A percentile compares a stretch with the other conserved stretches of the same genome.
These are phyloP conservation scores for Drosophila sturtevanti DNA, from an alignment of 1,140 invertebrate species.

Conservation along the genomic window DNA sequence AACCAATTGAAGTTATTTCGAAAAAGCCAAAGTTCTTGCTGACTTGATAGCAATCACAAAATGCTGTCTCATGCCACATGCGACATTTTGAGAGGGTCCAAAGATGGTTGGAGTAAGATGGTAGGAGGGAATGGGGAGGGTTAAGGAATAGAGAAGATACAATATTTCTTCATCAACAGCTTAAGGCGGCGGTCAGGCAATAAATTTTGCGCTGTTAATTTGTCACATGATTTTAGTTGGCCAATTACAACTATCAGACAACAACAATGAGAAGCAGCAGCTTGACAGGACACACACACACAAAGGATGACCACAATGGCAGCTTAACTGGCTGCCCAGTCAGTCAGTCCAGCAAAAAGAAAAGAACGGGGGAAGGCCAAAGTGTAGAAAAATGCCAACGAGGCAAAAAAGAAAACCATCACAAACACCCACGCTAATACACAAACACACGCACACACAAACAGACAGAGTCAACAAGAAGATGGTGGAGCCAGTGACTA, in stretches of 20 bases:
- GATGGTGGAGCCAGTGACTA: constrained; percentile 35
- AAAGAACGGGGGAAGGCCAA: constrained; percentile 37
- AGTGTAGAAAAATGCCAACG: constrained; percentile 77
- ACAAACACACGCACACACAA: background rate
- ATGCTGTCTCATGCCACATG: constrained; percentile 62
- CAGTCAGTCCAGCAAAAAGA: background rate
- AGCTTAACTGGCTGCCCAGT: constrained; percentile 63
- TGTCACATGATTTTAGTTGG: constrained; percentile 81
- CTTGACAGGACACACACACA: constrained; percentile 52
- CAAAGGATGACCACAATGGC: constrained; percentile 70
- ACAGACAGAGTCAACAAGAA: constrained; percentile 17
- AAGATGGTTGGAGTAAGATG: background rate
- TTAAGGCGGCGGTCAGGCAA: constrained; percentile 78
- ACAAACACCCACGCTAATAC: background rate
- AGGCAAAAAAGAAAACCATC: constrained; percentile 45
- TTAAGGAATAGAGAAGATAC: constrained; percentile 40
- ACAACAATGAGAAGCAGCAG: constrained; percentile 42
- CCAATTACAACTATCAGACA: constrained; percentile 80
- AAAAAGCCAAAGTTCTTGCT: constrained; percentile 21
- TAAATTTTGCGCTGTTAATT: constrained; percentile 81
- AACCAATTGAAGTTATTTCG: constrained; percentile 37
- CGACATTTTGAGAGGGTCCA: background rate
- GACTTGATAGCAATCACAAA: constrained; percentile 58
- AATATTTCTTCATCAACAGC: constrained; percentile 81
- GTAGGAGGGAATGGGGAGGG: background rate